Base-by-base conservation (phyloP, 2,888 invertebrate species). In the Clivina fossor region DNA sequence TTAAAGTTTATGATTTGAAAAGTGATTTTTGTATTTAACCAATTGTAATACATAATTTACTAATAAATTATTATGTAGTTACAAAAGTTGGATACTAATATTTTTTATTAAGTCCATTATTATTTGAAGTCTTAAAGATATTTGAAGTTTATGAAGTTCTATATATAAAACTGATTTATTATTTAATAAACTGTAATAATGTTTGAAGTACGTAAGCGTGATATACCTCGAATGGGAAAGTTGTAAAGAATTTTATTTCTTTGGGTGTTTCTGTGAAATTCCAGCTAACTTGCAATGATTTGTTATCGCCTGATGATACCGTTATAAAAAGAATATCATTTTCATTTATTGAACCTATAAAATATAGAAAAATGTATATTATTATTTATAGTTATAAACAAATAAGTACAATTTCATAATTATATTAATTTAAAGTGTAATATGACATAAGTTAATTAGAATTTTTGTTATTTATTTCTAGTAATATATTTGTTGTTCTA, bases 221-320 rank as follows among this genome's bases (percentile, higher is more conserved):
- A n/a, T n/a, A n/a, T 65, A 62, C 65, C 67, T 68, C 65, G 63
- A 61, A 65, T 56, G 72, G 71, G 60, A 73, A 67, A 40, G 63
- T 63, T 57, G 64, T 65, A 65, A 70, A 74, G 56, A 74, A 65
- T 58, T 68, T 68, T 56, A 74, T 70, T 57, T 67, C 67, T 62
- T 74, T 71, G 13, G 63, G 62, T 8, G 53, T 50, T n/a, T 60
- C 33, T 54, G 69, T 68, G 33, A 72, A 61, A 47, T 70, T 68
- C 74, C 74, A 75, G 65, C 75, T 74, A 49, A 75, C 63, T 66
- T 73, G 74, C 28, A 76, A 59, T 63, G 74, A 70, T 16, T 71
- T 68, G 57, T 73, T 71, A 41, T 70, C 62, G 48, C 71, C 62
- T 20, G 74, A 71, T 7, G 74, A 74, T 13, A 76, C 71, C 26